Conservation (phyloP, 2,888 invertebrate genomes). For the Andrena marginata region DNA sequence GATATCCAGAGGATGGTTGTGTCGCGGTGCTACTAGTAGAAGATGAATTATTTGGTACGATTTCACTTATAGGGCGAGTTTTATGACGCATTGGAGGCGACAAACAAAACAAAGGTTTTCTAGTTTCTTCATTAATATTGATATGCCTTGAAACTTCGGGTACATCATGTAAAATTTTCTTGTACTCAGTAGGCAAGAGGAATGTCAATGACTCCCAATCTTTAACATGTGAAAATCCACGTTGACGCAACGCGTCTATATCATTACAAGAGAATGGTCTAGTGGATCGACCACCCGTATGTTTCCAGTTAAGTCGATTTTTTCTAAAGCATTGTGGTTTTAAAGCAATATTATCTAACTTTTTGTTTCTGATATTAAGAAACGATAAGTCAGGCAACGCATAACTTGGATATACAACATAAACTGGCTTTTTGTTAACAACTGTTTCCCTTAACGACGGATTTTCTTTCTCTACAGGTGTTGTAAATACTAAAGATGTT, state of each 20-base stretch:
- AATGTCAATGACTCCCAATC: conserved; percentile 98
- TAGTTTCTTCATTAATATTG: conserved; percentile 86
- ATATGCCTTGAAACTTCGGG: conserved; percentile 91
- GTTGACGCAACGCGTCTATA: conserved; percentile 92
- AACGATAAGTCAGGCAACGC: conserved; percentile 95
- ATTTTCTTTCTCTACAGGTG: conserved; percentile 74
- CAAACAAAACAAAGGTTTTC: conserved; percentile 87
- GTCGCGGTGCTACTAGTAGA: conserved; percentile 91
- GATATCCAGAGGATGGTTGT: conserved; percentile 94
- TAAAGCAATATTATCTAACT: conserved; percentile 89
- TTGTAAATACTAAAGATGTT: conserved; percentile 82
- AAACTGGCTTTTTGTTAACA: conserved; percentile 90
- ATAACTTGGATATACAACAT: conserved; percentile 96
- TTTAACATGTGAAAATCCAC: conserved; percentile 93
- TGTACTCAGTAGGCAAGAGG: conserved; percentile 93
- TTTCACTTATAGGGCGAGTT: conserved; percentile 87
- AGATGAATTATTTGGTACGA: conserved; percentile 87
- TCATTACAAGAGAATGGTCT: conserved; percentile 93
- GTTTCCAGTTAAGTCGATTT: conserved; percentile 84
- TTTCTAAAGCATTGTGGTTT: conserved; percentile 89
- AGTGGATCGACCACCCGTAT: conserved; percentile 82
- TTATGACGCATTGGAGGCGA: conserved; percentile 86
- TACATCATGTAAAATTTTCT: conserved; percentile 91
- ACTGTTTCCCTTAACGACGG: conserved; percentile 76
- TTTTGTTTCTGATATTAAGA: conserved; percentile 85